A percentile compares a stretch with the other conserved stretches of the same genome.
Conservation (phyloP, 2,113 vertebrate genomes). For the Eidolon helvum region DNA sequence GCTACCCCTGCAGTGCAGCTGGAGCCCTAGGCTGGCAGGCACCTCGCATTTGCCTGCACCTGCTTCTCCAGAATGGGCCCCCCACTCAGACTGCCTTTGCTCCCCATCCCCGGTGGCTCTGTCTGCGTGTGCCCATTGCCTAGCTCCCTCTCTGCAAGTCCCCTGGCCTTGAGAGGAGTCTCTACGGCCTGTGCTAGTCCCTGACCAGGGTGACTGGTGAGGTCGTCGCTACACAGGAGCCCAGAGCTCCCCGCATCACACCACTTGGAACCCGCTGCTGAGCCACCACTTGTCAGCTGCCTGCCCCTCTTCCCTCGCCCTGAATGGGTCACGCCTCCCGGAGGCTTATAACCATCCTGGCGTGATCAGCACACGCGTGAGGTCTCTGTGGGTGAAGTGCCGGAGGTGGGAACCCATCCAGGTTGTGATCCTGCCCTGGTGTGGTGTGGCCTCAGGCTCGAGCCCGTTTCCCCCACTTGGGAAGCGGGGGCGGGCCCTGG, state of each 20-base stretch:
- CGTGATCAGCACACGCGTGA: accelerated
- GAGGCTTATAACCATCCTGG: too few species aligned
- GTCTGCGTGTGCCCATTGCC: accelerated
- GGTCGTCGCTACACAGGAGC: background rate
- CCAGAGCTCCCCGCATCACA: background rate
- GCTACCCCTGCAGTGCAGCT: background rate
- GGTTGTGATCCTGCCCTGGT: background rate
- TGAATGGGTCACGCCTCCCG: background rate
- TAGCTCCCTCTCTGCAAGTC: background rate
- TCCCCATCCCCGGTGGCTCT: background rate
- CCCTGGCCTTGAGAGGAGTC: background rate
- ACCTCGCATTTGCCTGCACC: accelerated
- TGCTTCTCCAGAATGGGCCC: too few species aligned
- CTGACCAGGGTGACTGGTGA: background rate
- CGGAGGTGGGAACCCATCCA: accelerated
- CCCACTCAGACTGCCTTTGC: background rate
- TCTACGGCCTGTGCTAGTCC: background rate
- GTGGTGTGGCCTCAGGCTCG: background rate
- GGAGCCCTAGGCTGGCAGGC: accelerated
- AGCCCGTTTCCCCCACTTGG: background rate
- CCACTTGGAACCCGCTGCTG: background rate
- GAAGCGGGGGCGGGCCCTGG: background rate
- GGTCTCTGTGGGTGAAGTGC: accelerated
- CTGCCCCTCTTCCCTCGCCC: background rate
- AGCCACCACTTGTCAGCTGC: background rate